Percentiles rank a stretch among this genome's conserved stretches.
These are phyloP conservation scores for Amblyteles armatorius DNA, from an alignment of 2,888 invertebrate species.

Conservation along the genomic window DNA sequence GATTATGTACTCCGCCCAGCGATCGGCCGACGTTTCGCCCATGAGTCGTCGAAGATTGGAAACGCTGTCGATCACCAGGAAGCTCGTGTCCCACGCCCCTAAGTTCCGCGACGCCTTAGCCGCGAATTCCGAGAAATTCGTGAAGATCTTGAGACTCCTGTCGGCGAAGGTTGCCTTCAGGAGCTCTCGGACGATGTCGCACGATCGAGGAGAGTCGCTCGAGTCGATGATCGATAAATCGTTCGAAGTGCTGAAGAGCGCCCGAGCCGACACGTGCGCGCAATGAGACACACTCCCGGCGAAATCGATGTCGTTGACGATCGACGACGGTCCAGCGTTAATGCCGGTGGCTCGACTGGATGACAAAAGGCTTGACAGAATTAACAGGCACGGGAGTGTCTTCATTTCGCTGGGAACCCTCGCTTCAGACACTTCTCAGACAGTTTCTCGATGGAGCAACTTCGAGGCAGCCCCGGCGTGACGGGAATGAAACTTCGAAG, in stretches of 20 bases:
- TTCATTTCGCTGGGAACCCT: background rate
- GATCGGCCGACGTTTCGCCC: background rate
- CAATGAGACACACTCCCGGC: background rate
- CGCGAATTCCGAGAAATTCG: background rate
- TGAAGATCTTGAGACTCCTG: background rate
- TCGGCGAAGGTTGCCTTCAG: background rate
- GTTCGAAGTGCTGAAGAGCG: conserved; percentile 28
- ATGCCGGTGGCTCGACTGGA: background rate
- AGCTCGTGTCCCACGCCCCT: conserved; percentile 6
- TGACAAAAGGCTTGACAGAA: background rate
- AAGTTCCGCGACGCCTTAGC: background rate
- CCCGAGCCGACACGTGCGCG: background rate
- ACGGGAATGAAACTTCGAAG: background rate
- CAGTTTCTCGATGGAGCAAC: background rate
- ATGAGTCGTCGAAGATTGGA: conserved; percentile 1
- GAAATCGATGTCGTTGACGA: background rate
- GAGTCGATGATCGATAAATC: conserved; percentile 18
- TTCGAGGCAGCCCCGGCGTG: background rate
- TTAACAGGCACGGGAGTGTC: background rate
- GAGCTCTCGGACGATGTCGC: background rate
- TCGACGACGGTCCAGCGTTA: background rate
- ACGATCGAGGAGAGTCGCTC: background rate
- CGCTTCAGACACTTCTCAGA: no score
- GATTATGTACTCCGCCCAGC: conserved; percentile 29
- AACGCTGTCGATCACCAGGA: conserved; percentile 4